phyloP scores from a whole-genome alignment of 1,140 invertebrate species.

The Formica selysi region DNA sequence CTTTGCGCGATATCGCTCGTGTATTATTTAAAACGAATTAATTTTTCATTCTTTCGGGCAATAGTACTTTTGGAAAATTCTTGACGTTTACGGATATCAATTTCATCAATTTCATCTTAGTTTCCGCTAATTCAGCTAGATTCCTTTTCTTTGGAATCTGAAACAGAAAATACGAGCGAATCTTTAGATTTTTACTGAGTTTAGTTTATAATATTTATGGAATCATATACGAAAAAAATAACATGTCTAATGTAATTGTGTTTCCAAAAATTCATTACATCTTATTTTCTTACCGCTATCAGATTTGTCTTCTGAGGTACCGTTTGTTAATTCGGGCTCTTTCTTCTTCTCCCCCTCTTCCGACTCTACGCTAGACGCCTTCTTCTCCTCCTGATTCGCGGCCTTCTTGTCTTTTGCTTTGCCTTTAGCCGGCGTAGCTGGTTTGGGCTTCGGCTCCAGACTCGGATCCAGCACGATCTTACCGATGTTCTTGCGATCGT shows the following conservation, averaged over 20 bases:
- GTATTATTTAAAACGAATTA: slow-evolving; percentile 32
- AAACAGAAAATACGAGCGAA: slow-evolving; percentile 67
- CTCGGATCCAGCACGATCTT: slow-evolving; percentile 94
- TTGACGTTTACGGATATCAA: slow-evolving; percentile 64
- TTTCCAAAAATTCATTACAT: not conserved
- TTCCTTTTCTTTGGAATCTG: slow-evolving; percentile 87
- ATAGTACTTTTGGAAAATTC: slow-evolving; percentile 65
- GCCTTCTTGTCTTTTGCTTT: slow-evolving; percentile 91
- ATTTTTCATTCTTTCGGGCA: slow-evolving; percentile 36
- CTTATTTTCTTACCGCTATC: slow-evolving; percentile 84
- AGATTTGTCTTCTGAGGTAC: slow-evolving; percentile 86
- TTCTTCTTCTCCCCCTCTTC: slow-evolving; percentile 88
- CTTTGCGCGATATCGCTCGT: slow-evolving; percentile 28
- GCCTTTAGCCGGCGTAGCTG: slow-evolving; percentile 91
- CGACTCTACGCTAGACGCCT: slow-evolving; percentile 84
- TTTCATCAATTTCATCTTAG: slow-evolving; percentile 65
- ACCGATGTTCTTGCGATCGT: slow-evolving; percentile 96
- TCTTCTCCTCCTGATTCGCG: slow-evolving; percentile 90
- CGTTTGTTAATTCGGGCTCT: slow-evolving; percentile 86
- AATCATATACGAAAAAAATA: not conserved
- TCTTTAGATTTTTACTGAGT: not conserved
- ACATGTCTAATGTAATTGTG: not conserved
- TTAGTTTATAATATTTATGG: slow-evolving; percentile 18
- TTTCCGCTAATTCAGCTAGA: slow-evolving; percentile 84
- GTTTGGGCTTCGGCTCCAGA: slow-evolving; percentile 92